phyloP scores from a whole-genome alignment of 2,797 vertebrate species.

The Varecia variegata region DNA sequence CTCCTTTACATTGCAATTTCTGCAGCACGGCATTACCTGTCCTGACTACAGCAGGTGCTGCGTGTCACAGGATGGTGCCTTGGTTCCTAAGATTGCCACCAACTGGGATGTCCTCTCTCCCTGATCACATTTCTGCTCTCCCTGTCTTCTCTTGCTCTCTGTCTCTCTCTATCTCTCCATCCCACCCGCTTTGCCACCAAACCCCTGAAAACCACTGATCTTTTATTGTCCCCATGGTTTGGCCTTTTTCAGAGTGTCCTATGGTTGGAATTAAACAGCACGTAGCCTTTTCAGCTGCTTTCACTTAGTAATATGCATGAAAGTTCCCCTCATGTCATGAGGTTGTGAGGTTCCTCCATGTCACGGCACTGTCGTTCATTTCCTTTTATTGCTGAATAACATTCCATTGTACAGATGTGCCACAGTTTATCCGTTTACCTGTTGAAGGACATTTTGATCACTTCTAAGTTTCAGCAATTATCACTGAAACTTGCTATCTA shows the following conservation, averaged over 20 bases:
- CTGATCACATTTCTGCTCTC: no score
- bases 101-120: neutral
- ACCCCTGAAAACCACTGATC: neutral
- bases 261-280: neutral
- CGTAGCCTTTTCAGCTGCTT: neutral
- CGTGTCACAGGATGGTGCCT: neutral
- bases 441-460: neutral
- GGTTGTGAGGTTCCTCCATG: neutral
- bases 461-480: neutral
- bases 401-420: neutral
- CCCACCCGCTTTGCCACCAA: neutral
- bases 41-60: neutral
- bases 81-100: neutral
- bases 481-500: neutral
- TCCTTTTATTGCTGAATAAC: neutral
- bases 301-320: no score
- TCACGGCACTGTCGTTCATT: neutral
- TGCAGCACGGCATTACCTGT: accelerated
- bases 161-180: neutral
- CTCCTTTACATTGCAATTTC: neutral
- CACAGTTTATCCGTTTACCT: neutral
- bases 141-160: no score
- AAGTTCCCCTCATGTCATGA: neutral
- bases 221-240: neutral
- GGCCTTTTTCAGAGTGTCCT: neutral